A percentile compares a stretch with the other conserved stretches of the same genome.
These are phyloP conservation scores for Propithecus perrieri DNA, from an alignment of 2,797 vertebrate species.

Conservation along the genomic window DNA sequence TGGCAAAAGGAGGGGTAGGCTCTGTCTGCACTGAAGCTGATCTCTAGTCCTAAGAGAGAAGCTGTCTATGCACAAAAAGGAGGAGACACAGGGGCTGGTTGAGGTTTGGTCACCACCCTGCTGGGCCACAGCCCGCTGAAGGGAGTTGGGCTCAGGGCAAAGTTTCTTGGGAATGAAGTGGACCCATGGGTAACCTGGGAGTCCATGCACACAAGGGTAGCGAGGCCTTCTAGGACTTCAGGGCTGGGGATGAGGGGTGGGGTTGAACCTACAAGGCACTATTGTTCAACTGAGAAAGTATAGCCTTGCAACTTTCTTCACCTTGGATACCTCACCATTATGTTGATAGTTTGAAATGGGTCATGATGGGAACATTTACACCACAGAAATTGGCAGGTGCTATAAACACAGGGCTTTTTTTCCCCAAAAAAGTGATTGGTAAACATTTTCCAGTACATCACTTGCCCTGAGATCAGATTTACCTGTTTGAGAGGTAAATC, in stretches of 20 bases:
- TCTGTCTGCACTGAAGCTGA: not conserved
- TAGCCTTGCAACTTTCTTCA: not conserved
- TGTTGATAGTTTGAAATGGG: not conserved
- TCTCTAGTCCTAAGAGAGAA: not conserved
- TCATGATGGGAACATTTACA: not conserved
- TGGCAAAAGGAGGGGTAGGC: not conserved
- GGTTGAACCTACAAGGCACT: not conserved
- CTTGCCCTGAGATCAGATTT: not conserved
- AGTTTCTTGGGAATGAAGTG: not conserved
- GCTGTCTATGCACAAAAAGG: not conserved
- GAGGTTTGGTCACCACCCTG: not conserved
- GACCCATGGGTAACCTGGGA: not conserved
- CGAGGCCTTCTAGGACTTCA: not conserved
- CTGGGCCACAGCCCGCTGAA: not conserved
- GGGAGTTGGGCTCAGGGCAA: not conserved
- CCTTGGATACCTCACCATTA: not conserved
- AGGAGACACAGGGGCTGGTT: not conserved
- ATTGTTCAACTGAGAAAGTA: not conserved
- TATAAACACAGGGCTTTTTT: not conserved
- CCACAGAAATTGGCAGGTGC: not conserved
- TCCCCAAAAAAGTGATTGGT: not conserved
- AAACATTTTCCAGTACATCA: not conserved
- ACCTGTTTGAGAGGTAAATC: not conserved
- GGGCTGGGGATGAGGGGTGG: not conserved
- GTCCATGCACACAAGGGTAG: not conserved